These are phyloP conservation scores for Leuciscus waleckii DNA, from an alignment of 2,797 vertebrate species.

Conservation along the genomic window DNA sequence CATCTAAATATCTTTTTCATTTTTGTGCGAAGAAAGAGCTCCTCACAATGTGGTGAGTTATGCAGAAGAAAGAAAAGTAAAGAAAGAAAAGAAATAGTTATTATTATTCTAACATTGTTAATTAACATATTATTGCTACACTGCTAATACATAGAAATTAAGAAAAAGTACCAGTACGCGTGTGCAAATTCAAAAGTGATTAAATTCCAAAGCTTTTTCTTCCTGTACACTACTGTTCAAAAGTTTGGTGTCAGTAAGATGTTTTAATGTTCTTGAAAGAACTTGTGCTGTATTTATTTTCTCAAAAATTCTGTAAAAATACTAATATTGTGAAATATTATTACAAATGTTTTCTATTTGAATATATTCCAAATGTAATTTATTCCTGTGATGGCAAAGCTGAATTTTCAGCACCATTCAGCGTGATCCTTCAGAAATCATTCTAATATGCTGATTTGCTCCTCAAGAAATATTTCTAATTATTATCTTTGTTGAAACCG, in stretches of 20 bases:
- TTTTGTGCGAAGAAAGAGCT: neutral
- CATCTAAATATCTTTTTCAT: neutral
- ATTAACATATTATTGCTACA: neutral
- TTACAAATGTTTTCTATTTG: neutral
- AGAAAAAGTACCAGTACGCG: neutral
- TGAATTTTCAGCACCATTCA: neutral
- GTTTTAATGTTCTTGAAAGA: too few species aligned
- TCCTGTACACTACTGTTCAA: neutral
- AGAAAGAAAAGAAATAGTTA: too few species aligned
- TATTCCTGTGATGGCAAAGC: neutral
- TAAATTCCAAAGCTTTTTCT: neutral
- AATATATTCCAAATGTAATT: neutral
- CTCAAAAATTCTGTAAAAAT: neutral
- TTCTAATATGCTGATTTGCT: neutral
- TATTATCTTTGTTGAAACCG: neutral
- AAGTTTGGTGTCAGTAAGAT: too few species aligned
- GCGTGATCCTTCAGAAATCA: neutral
- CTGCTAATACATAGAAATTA: neutral
- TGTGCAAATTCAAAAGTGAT: neutral
- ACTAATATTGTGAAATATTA: neutral
- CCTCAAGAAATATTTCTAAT: neutral
- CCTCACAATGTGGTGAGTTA: constrained; percentile 2
- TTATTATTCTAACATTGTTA: neutral
- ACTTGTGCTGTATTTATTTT: neutral
- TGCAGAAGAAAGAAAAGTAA: constrained; percentile 15